Percentiles rank a stretch among this genome's conserved stretches.
Evolutionary conservation across 2,797 vertebrate genomes (phyloP).

Genomic region (Varecia variegata): DNA sequence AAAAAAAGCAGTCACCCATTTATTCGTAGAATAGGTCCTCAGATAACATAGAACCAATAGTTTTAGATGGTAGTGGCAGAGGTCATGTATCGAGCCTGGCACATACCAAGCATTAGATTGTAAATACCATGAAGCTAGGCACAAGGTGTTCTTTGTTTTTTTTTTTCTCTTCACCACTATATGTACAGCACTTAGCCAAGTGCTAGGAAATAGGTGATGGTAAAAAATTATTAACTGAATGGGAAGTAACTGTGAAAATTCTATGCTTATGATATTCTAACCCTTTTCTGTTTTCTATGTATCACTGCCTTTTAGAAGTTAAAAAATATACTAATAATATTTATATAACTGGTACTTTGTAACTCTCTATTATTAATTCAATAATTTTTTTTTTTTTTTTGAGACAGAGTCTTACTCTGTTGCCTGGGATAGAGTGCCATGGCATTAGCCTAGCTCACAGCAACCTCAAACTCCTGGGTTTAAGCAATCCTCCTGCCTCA

Average conservation of each 20-base stretch:
- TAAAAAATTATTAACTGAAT: neutral
- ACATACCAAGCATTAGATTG: neutral
- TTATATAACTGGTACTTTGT: neutral
- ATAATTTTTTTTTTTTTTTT: neutral
- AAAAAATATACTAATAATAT: neutral
- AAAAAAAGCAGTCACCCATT: neutral
- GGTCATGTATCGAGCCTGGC: neutral
- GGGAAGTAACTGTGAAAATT: slow-evolving; percentile 39
- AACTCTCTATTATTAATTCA: neutral
- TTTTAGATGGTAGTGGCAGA: neutral
- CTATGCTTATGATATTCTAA: neutral
- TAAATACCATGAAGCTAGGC: neutral
- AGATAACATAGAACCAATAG: neutral
- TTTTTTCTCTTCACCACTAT: neutral
- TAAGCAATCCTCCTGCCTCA: no score
- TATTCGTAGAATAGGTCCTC: neutral
- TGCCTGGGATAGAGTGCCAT: no score
- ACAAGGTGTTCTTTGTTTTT: neutral
- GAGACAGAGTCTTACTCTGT: no score
- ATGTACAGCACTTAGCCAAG: neutral
- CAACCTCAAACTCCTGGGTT: no score
- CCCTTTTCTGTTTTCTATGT: neutral
- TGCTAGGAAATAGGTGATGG: neutral
- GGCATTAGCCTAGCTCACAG: no score
- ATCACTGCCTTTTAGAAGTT: neutral